Evolutionary conservation across 2,797 vertebrate genomes (phyloP).

Genomic region (Acanthurus lineatus): DNA sequence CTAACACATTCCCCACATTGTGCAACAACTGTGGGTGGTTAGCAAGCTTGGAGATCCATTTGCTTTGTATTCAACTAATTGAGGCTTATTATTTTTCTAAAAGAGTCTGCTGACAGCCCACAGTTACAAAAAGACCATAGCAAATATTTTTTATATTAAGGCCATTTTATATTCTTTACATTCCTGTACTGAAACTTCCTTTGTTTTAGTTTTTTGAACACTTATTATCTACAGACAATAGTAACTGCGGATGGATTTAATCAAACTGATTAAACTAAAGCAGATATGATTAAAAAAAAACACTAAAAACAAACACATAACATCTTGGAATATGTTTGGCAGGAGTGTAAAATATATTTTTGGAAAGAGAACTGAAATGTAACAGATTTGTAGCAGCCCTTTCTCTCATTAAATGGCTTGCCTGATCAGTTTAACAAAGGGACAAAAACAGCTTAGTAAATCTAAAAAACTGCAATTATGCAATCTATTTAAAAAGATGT

Average conservation of each 20-base stretch:
- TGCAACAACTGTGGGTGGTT: constrained; percentile 40
- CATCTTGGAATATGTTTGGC: neutral
- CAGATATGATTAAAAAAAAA: neutral
- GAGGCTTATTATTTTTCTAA: neutral
- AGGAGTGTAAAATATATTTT: neutral
- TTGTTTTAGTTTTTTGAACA: neutral
- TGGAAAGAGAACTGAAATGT: neutral
- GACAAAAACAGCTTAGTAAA: neutral
- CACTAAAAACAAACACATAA: too few species aligned
- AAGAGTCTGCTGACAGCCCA: neutral
- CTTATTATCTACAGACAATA: neutral
- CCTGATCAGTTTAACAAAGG: neutral
- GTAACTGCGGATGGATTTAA: neutral
- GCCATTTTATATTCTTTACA: neutral
- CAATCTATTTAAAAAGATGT: neutral
- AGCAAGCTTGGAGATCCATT: constrained; percentile 38
- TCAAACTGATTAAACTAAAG: neutral
- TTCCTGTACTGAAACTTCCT: neutral
- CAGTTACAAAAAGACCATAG: neutral
- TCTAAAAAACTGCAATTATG: neutral
- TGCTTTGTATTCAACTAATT: constrained; percentile 24
- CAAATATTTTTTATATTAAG: neutral
- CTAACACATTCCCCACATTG: constrained; percentile 49
- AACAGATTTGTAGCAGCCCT: neutral
- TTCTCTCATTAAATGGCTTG: neutral